These are phyloP conservation scores for Syngnathus floridae DNA, from an alignment of 2,113 vertebrate genomes.

Conservation along the genomic window DNA sequence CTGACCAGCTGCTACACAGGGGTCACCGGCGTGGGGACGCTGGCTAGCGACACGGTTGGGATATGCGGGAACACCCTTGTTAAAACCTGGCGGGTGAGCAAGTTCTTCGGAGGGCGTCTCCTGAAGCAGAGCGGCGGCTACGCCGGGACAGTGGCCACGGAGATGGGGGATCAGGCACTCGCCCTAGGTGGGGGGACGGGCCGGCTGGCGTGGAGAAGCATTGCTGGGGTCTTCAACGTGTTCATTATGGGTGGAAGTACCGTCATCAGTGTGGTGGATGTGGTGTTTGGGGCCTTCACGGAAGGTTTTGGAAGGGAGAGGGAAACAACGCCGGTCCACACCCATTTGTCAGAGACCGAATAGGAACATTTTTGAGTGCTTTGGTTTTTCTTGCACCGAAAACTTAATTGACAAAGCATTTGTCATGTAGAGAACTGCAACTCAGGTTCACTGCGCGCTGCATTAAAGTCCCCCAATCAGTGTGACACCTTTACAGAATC, in stretches of 20 bases:
- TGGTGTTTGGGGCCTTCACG: constrained; percentile 26
- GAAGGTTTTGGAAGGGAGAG: constrained; percentile 45
- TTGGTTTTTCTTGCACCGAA: not conserved
- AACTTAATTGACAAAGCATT: not conserved
- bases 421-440: not conserved
- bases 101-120: constrained; percentile 43
- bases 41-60: constrained; percentile 55
- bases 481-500: not conserved
- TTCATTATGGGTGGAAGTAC: constrained; percentile 30
- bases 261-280: constrained; percentile 32
- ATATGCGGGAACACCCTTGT: constrained; percentile 43
- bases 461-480: not conserved
- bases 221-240: constrained; percentile 47
- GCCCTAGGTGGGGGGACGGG: constrained; percentile 59
- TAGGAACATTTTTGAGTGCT: not conserved
- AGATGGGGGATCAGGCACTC: constrained; percentile 61
- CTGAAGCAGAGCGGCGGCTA: constrained; percentile 52
- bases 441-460: no score
- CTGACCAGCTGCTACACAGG: constrained; percentile 55
- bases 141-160: constrained; percentile 52
- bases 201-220: constrained; percentile 50
- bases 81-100: constrained; percentile 57
- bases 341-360: not conserved
- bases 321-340: not conserved
- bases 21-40: constrained; percentile 57